phyloP scores from a whole-genome alignment of 2,797 vertebrate genomes.

The Masticophis lateralis region DNA sequence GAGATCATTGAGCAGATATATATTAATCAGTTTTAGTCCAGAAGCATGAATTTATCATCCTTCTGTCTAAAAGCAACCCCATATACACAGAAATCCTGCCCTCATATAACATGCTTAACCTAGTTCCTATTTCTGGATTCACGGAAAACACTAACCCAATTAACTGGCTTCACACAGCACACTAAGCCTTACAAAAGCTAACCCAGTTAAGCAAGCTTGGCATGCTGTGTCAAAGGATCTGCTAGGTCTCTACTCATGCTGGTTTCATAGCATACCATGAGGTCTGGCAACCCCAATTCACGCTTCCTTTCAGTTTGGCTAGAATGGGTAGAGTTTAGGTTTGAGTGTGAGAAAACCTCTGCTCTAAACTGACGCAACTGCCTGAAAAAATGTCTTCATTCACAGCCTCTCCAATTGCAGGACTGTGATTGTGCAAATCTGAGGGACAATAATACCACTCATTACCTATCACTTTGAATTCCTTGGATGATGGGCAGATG shows the following conservation, averaged over 20 bases:
- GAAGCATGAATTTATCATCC: neutral
- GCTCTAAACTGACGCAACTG: neutral
- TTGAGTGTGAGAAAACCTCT: neutral
- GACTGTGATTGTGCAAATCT: neutral
- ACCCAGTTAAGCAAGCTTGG: neutral
- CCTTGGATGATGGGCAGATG: conserved; percentile 25
- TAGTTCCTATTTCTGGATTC: neutral
- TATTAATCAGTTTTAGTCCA: neutral
- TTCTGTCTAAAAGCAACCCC: neutral
- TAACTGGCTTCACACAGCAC: neutral
- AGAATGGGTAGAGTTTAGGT: neutral
- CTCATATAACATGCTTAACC: neutral
- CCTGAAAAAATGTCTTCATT: neutral
- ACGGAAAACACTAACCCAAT: neutral
- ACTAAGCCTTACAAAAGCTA: neutral
- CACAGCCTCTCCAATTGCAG: neutral
- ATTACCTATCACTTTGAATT: neutral
- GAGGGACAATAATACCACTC: neutral
- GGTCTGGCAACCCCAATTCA: neutral
- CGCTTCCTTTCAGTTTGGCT: neutral
- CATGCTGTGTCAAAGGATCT: neutral
- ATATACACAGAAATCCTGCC: neutral
- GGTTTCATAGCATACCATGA: neutral
- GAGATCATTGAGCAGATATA: neutral
- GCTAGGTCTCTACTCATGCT: neutral